A percentile compares a stretch with the other conserved stretches of the same genome.
Evolutionary conservation across 2,888 invertebrate genomes (phyloP).

Genomic region (Serrognathus titanus): DNA sequence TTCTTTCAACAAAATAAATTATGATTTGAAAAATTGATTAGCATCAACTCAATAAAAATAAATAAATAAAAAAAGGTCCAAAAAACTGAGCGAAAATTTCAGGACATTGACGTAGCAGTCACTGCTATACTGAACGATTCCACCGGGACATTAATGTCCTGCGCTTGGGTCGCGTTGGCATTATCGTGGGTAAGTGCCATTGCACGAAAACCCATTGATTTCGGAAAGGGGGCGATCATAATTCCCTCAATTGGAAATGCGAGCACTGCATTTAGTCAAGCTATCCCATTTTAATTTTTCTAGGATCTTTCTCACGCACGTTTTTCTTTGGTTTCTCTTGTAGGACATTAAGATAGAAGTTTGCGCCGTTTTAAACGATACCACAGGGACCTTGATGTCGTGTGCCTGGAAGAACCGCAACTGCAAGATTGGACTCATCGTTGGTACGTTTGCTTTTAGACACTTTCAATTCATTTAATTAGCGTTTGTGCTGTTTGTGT

Average conservation of each 20-base stretch:
- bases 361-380: slow-evolving; percentile 94
- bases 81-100: slow-evolving; percentile 36
- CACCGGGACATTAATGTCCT: slow-evolving; percentile 90
- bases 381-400: slow-evolving; percentile 96
- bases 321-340: slow-evolving; percentile 30
- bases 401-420: slow-evolving; percentile 95
- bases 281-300: neutral
- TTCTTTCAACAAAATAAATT: neutral
- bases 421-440: slow-evolving; percentile 91
- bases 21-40: neutral
- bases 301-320: slow-evolving; percentile 3
- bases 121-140: slow-evolving; percentile 93
- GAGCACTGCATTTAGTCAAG: neutral
- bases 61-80: neutral
- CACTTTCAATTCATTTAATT: neutral
- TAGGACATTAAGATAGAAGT: slow-evolving; percentile 90
- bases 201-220: neutral
- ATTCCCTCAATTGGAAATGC: neutral
- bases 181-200: slow-evolving; percentile 70
- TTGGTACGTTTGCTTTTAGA: slow-evolving; percentile 63
- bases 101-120: slow-evolving; percentile 80
- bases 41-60: no score
- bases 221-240: neutral
- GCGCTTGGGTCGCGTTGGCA: slow-evolving; percentile 82
- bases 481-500: no score